Evolutionary conservation across 2,113 vertebrate species (phyloP), one percentile per base, ranked within the genome.

Genomic region (Mesembrinibis cayennensis): DNA sequence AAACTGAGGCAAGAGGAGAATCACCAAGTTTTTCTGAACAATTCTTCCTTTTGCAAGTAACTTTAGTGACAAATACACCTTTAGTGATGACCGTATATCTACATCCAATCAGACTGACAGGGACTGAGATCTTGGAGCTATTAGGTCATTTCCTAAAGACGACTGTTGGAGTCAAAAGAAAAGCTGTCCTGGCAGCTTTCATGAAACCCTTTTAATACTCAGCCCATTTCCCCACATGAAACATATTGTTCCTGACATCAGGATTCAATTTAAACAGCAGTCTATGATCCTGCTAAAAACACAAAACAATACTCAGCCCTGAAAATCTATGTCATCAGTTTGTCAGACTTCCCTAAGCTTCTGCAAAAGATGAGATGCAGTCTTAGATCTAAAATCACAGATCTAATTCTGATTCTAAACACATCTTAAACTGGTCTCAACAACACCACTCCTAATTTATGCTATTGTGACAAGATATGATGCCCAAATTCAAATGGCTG

Each of bases 311-410:
- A 85, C 30, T 58, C 53, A 85, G 66, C 19, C 47, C 62, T n/a
- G 30, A 91, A 94, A 95, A 84, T 69, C 87, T 65, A 2, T 80
- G 83, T 94, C 82, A 90, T 81, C 79, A 25, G n/a, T 94, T 78
- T 85, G 61, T 87, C 66, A 92, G 73, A n/a, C n/a, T 87, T 81
- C 59, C 52, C 63, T 47, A 32, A 22, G 20, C 69, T 82, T 62
- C 82, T 90, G 63, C 70, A 80, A 69, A 89, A 65, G 62, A 45
- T 83, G 38, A 29, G 61, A 82, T 0, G 77, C 27, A 90, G 49
- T 55, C 82, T 49, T 50, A 26, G 36, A 79, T 38, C 19, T 71
- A 63, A 84, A 91, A 76, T 52, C 47, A 69, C 23, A 79, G 52
- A 62, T 25, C 56, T 34, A 34, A 72, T 71, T 81, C 76, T 62